Conservation (phyloP, 2,888 invertebrate species). For the Lobophora halterata region DNA sequence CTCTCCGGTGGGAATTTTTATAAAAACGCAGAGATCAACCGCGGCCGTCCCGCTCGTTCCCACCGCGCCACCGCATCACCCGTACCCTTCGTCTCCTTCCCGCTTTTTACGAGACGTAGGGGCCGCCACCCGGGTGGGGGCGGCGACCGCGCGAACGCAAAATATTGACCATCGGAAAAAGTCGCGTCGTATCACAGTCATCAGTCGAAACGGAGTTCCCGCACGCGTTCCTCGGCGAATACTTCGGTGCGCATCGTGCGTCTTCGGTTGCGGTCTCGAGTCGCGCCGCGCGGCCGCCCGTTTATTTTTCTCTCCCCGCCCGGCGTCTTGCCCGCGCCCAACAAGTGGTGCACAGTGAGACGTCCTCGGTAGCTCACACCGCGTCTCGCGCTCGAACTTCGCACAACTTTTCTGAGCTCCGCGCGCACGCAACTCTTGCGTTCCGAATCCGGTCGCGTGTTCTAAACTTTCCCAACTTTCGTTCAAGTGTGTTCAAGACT, state of each 20-base stretch:
- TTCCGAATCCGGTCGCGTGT: slow-evolving; percentile 55
- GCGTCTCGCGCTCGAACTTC: slow-evolving; percentile 71
- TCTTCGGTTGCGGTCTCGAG: slow-evolving; percentile 76
- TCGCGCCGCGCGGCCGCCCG: slow-evolving; percentile 55
- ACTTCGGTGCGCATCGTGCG: slow-evolving; percentile 74
- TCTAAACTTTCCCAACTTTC: slow-evolving; percentile 65
- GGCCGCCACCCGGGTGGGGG: slow-evolving; percentile 77
- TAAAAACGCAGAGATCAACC: slow-evolving; percentile 79
- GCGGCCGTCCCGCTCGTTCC: slow-evolving; percentile 77
- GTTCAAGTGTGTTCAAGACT: slow-evolving; percentile 54
- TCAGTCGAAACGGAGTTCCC: slow-evolving; percentile 79
- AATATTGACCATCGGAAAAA: slow-evolving; percentile 83
- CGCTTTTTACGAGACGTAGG: slow-evolving; percentile 82
- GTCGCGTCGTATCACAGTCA: slow-evolving; percentile 81
- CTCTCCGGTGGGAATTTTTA: slow-evolving; percentile 74
- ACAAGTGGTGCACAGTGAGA: slow-evolving; percentile 71
- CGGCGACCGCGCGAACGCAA: slow-evolving; percentile 80
- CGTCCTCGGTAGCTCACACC: slow-evolving; percentile 59
- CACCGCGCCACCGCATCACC: slow-evolving; percentile 62
- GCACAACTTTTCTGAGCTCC: slow-evolving; percentile 68
- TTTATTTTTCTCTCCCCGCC: slow-evolving; percentile 74
- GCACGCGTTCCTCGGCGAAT: slow-evolving; percentile 70
- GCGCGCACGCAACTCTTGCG: slow-evolving; percentile 59
- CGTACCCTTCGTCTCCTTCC: slow-evolving; percentile 80
- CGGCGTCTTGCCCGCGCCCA: slow-evolving; percentile 74